Conservation (phyloP, 2,888 invertebrate genomes). For the Phortica magna region DNA sequence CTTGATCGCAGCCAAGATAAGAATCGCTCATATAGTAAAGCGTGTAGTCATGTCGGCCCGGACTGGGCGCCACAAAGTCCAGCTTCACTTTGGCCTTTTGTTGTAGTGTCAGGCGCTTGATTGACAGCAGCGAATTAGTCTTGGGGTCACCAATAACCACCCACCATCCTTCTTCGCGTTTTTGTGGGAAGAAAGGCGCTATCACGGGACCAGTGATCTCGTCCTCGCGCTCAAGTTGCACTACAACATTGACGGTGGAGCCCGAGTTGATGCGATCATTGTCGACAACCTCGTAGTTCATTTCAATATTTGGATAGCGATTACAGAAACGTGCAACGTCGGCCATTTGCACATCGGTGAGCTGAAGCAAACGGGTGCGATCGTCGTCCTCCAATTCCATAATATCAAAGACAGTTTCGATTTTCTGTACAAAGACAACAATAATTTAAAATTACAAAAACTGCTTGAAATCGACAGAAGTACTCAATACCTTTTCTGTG, state of each 20-base stretch:
- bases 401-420: slow-evolving; percentile 87
- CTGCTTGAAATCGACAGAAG: not conserved
- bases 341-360: slow-evolving; percentile 93
- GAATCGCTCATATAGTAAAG: slow-evolving; percentile 99
- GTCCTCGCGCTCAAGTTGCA: slow-evolving; percentile 96
- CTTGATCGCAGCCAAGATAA: slow-evolving; percentile 99
- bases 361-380: slow-evolving; percentile 86
- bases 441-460: not conserved
- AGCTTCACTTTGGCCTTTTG: slow-evolving; percentile 90
- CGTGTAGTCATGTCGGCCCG: slow-evolving; percentile 93
- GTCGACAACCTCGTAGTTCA: slow-evolving; percentile 92
- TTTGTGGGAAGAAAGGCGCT: slow-evolving; percentile 98
- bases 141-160: slow-evolving; percentile 98
- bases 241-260: slow-evolving; percentile 92
- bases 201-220: slow-evolving; percentile 98
- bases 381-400: slow-evolving; percentile 93
- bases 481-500: slow-evolving; percentile 83
- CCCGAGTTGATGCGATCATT: slow-evolving; percentile 89
- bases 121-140: slow-evolving; percentile 95
- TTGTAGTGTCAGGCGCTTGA: slow-evolving; percentile 96
- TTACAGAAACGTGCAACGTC: slow-evolving; percentile 99
- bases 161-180: slow-evolving; percentile 98
- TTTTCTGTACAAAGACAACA: slow-evolving; percentile 75
- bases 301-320: slow-evolving; percentile 98
- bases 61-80: slow-evolving; percentile 92